These are phyloP conservation scores for Epiperipatus broadwayi DNA, from an alignment of 2,888 invertebrate genomes.

Conservation along the genomic window DNA sequence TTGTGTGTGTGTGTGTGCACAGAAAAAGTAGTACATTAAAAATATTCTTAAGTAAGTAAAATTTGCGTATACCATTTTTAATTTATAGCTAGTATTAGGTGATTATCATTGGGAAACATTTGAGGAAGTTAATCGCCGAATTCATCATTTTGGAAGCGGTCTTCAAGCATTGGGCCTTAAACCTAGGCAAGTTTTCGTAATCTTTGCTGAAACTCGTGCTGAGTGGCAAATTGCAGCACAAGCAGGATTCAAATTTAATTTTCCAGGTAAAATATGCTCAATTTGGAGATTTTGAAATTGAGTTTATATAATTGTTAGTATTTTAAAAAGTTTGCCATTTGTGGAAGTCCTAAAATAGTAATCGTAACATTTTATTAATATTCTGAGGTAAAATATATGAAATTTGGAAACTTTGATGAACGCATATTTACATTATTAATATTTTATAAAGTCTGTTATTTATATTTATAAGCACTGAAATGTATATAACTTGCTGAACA, in stretches of 20 bases:
- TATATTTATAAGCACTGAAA: no score
- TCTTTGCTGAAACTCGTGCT: constrained; percentile 90
- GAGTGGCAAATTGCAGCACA: constrained; percentile 97
- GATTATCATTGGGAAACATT: constrained; percentile 77
- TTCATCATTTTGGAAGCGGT: constrained; percentile 61
- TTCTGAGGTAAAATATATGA: constrained; percentile 11
- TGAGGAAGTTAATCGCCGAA: constrained; percentile 51
- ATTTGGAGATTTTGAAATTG: constrained; percentile 10
- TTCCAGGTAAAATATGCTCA: constrained; percentile 59
- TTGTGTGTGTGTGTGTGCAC: background rate
- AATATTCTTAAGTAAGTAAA: no score
- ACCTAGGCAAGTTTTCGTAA: constrained; percentile 55
- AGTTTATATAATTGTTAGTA: background rate
- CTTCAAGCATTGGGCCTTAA: constrained; percentile 54
- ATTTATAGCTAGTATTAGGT: constrained; percentile 63
- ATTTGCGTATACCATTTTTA: constrained; percentile 16
- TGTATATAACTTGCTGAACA: no score
- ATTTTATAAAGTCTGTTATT: no score
- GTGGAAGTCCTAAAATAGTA: background rate
- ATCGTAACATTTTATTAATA: background rate
- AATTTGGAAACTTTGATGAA: background rate
- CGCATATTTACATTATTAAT: constrained; percentile 1
- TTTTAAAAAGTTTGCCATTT: background rate
- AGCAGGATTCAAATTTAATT: constrained; percentile 82
- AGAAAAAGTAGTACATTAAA: no score